Base-by-base conservation (phyloP, 2,888 invertebrate genomes). In the Zaprionus bogoriensis region DNA sequence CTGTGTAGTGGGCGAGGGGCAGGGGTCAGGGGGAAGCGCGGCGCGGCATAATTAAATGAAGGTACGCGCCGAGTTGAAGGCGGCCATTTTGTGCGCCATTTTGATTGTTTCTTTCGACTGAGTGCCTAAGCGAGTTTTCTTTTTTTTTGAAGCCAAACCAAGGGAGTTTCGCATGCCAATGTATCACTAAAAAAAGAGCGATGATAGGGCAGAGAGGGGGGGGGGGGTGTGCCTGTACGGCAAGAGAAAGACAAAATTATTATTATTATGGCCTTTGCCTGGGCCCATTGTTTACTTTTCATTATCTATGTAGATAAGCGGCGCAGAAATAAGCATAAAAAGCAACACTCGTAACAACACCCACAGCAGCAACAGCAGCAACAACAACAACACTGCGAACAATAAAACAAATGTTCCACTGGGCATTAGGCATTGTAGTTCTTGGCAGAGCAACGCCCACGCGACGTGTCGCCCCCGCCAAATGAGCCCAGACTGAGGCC, bases 251-350 rank as follows among this genome's bases (percentile, higher is more conserved):
- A 42, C n/a, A 63, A 23, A 57, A 44, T 44, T 47, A 42, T 53
- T 53, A 45, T 59, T 44, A 30, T 42, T 47, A 53, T 64, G 70
- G 45, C 27, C 42, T 61, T 60, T 25, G 64, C 28, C 46, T 66
- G 51, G 44, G 75, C 53, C 44, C 65, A 70, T 81, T 86, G 84
- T 83, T 83, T 83, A 69, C 65, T 67, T 84, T 83, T 86, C 84
- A 83, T 83, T 83, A 83, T 84, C 87, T 84, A 64, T 69, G 67
- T 59, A 78, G 82, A 82, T 83, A 86, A 85, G 85, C 63, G 52
- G 67, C 71, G 46, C 48, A 59, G 58, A 64, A 78, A 72, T 68
- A 69, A 60, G 61, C 76, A 72, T 74, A 70, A 83, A 67, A 81
- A 64, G 55, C 65, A 59, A 57, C 66, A 66, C 41, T 25, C 42